phyloP scores from a whole-genome alignment of 2,888 invertebrate genomes.

The Drosophila lacicola region DNA sequence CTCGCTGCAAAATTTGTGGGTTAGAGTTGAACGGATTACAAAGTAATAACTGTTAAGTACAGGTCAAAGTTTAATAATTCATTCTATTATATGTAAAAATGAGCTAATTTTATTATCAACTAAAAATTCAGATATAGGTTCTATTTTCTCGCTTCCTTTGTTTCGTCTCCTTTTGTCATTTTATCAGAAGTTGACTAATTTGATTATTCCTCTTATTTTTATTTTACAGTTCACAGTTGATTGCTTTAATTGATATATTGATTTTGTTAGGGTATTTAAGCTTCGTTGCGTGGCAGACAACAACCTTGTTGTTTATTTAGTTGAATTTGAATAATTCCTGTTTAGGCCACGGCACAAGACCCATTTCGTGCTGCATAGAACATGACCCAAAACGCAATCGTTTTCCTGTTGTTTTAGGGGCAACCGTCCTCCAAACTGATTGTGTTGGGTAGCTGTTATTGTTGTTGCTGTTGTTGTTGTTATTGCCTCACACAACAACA shows the following conservation, averaged over 20 bases:
- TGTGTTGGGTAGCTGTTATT: constrained; percentile 13
- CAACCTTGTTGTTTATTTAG: constrained; percentile 26
- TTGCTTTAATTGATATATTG: constrained; percentile 23
- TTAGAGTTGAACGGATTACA: too few species aligned
- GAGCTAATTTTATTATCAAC: too few species aligned
- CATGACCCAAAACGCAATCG: constrained; percentile 20
- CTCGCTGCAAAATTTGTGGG: too few species aligned
- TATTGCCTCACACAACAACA: constrained; percentile 61
- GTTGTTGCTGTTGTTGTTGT: constrained; percentile 26
- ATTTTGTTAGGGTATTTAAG: constrained; percentile 35
- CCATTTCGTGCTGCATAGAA: constrained; percentile 34
- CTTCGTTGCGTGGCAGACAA: constrained; percentile 4
- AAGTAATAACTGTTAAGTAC: too few species aligned
- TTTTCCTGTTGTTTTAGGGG: constrained; percentile 3
- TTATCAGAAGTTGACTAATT: not conserved
- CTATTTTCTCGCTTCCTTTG: too few species aligned
- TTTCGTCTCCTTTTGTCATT: too few species aligned
- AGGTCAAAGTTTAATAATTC: too few species aligned
- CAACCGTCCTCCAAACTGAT: constrained; percentile 8
- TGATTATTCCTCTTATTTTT: constrained; percentile 1
- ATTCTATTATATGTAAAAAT: too few species aligned
- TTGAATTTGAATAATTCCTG: constrained; percentile 36
- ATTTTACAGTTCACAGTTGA: constrained; percentile 10
- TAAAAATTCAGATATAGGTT: too few species aligned
- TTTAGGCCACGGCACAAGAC: constrained; percentile 30